Percentiles rank a stretch among this genome's conserved stretches.
Conservation (phyloP, 2,888 invertebrate species). For the Ectemnius cavifrons region DNA sequence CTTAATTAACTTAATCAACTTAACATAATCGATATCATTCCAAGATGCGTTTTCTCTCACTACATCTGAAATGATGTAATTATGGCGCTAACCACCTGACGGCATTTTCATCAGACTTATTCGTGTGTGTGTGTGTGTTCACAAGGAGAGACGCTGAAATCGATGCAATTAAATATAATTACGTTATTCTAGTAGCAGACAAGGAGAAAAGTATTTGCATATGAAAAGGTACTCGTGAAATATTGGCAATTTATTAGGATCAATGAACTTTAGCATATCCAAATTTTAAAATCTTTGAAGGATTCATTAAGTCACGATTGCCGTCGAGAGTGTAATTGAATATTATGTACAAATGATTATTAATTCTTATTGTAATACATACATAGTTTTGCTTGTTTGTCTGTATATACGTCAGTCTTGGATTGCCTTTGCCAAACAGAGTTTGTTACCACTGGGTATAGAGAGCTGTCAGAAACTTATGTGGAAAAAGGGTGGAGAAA, state of each 20-base stretch:
- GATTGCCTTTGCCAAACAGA: slow-evolving; percentile 74
- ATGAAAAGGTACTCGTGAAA: slow-evolving; percentile 62
- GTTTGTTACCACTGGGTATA: slow-evolving; percentile 54
- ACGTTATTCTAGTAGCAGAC: slow-evolving; percentile 38
- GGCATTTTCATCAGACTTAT: slow-evolving; percentile 56
- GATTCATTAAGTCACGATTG: slow-evolving; percentile 76
- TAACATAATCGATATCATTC: no score
- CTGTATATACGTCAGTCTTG: slow-evolving; percentile 77
- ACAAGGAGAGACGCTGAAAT: slow-evolving; percentile 14
- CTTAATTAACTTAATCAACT: no score
- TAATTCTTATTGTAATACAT: slow-evolving; percentile 75
- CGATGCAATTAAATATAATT: slow-evolving; percentile 24
- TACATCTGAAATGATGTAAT: not conserved
- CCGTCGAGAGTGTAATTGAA: slow-evolving; percentile 75
- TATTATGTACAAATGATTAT: slow-evolving; percentile 77
- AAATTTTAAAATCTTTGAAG: slow-evolving; percentile 76
- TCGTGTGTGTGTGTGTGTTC: slow-evolving; percentile 8
- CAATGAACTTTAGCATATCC: slow-evolving; percentile 65
- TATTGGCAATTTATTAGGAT: slow-evolving; percentile 72
- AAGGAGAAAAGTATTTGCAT: slow-evolving; percentile 55
- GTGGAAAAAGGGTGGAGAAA: slow-evolving; percentile 61
- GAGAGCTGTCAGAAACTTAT: slow-evolving; percentile 53
- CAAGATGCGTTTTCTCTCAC: no score
- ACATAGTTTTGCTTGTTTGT: slow-evolving; percentile 74
- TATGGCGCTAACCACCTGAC: slow-evolving; percentile 43